These are phyloP conservation scores for Montifringilla adamsi DNA, from an alignment of 2,113 vertebrate species.

Conservation along the genomic window DNA sequence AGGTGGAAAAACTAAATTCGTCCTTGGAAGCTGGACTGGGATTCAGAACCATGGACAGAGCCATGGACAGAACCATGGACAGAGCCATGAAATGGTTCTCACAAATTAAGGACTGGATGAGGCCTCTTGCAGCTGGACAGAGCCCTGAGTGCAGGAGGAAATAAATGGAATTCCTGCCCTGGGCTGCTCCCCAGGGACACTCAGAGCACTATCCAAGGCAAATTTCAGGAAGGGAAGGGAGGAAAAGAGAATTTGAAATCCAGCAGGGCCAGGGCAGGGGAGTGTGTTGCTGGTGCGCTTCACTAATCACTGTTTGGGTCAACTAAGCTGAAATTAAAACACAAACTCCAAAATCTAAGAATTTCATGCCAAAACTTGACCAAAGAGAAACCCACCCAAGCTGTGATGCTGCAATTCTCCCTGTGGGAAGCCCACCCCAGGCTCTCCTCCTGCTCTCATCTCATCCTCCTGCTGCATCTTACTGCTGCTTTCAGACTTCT, in stretches of 20 bases:
- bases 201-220: neutral
- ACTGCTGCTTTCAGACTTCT: neutral
- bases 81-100: too few relatives aligned
- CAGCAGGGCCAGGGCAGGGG: neutral
- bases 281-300: neutral
- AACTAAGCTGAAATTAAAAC: neutral
- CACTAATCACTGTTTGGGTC: neutral
- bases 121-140: neutral
- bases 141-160: neutral
- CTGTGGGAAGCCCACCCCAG: neutral
- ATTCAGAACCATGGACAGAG: neutral
- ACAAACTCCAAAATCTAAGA: neutral
- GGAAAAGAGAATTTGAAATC: neutral
- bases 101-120: accelerated
- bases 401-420: neutral
- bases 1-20: neutral
- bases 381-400: accelerated
- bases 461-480: neutral
- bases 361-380: neutral
- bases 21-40: neutral
- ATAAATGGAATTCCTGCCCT: accelerated
- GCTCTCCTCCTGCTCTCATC: neutral
- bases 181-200: neutral
- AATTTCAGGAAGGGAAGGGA: neutral
- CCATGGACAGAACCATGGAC: too few relatives aligned